A percentile compares a stretch with the other conserved stretches of the same genome.
These are phyloP conservation scores for Desmodus rotundus DNA, from an alignment of 2,113 vertebrate genomes.

Conservation along the genomic window DNA sequence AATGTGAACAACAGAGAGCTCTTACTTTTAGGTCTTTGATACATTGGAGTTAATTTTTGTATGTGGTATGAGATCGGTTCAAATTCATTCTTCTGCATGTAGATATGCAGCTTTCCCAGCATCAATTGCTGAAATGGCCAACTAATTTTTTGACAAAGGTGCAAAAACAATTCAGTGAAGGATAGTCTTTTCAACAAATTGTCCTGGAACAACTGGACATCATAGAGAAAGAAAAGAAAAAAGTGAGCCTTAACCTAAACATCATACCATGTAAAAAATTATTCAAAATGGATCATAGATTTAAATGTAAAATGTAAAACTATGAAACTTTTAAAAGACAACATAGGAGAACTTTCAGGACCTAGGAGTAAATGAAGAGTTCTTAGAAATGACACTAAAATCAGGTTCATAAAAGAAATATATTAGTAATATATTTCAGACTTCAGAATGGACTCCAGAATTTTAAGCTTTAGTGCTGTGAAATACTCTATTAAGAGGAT, in stretches of 20 bases:
- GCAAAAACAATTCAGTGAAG: not conserved
- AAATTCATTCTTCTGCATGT: constrained; percentile 13
- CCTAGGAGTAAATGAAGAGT: not conserved
- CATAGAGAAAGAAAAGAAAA: not conserved
- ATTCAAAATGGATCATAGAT: not conserved
- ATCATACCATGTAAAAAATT: not conserved
- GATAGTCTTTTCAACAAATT: not conserved
- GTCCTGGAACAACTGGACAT: not conserved
- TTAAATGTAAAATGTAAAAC: not conserved
- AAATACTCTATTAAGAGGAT: not conserved
- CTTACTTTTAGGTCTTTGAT: constrained; percentile 1
- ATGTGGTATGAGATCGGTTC: not conserved
- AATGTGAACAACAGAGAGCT: not conserved
- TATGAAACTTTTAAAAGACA: not conserved
- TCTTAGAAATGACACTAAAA: not conserved
- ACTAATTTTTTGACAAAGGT: not conserved
- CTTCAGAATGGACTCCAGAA: not conserved
- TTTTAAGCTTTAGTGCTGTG: not conserved
- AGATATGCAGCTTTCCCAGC: not conserved
- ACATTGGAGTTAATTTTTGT: not conserved
- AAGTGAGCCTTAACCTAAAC: not conserved
- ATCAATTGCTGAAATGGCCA: constrained; percentile 1
- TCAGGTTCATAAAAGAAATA: not conserved
- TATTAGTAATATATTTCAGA: no score
- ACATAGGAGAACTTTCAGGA: not conserved